phyloP scores from a whole-genome alignment of 2,797 vertebrate genomes.

The Coranthus polyacanthus region DNA sequence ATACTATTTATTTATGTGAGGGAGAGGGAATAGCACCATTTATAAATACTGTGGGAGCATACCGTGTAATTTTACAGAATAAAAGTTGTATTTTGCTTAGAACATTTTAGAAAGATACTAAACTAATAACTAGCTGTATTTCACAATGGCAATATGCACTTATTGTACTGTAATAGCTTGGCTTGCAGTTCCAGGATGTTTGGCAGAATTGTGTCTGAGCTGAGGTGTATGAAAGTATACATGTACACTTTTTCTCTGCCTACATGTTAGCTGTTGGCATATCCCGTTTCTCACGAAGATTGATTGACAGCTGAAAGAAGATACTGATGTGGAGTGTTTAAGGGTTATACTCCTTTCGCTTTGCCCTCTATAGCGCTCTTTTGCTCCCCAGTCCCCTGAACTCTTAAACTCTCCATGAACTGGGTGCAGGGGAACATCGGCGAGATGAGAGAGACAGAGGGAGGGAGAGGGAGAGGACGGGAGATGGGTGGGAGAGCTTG shows the following conservation, averaged over 20 bases:
- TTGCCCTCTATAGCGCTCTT: constrained; percentile 27
- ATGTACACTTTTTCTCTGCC: no score
- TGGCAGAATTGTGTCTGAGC: no score
- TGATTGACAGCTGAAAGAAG: constrained; percentile 29
- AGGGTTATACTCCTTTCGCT: constrained; percentile 37
- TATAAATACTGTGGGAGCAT: not conserved
- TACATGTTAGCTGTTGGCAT: no score
- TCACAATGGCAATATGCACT: no score
- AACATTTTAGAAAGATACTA: not conserved
- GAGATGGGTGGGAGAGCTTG: constrained; percentile 72
- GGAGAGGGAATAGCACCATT: not conserved
- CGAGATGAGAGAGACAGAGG: constrained; percentile 61
- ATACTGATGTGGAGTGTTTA: constrained; percentile 28
- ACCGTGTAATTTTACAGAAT: not conserved
- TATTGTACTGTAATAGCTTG: no score
- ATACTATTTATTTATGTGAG: not conserved
- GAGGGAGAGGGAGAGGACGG: constrained; percentile 14
- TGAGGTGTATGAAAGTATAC: no score
- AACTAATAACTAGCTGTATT: no score
- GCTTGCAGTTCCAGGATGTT: no score
- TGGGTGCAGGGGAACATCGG: constrained; percentile 50
- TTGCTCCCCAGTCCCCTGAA: constrained; percentile 71
- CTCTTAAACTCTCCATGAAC: constrained; percentile 79
- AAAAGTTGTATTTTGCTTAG: not conserved
- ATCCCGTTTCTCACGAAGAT: not conserved